Percentiles rank a stretch among this genome's conserved stretches.
These are phyloP conservation scores for Catagonus wagneri DNA, from an alignment of 2,113 vertebrate genomes.

Conservation along the genomic window DNA sequence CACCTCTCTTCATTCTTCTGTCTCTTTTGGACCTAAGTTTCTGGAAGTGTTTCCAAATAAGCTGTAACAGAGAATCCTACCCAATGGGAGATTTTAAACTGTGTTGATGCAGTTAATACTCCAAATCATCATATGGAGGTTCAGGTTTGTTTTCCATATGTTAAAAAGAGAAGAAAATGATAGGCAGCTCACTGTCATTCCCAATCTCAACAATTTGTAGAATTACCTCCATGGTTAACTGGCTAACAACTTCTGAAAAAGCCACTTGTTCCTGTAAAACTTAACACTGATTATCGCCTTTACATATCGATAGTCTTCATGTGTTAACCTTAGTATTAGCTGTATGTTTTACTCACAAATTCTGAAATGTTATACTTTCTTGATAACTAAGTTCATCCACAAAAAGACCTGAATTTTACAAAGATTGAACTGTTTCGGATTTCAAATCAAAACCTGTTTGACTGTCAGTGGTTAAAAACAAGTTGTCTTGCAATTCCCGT, in stretches of 20 bases:
- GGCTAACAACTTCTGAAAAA: background rate
- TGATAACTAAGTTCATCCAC: background rate
- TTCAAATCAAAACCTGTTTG: background rate
- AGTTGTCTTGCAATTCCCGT: background rate
- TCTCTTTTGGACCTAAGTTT: background rate
- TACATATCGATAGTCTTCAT: background rate
- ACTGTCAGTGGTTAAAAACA: slow-evolving; percentile 1
- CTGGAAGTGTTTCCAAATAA: background rate
- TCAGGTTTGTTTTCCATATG: background rate
- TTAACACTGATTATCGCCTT: background rate
- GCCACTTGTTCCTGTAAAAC: background rate
- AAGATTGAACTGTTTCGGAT: background rate
- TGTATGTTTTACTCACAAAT: background rate
- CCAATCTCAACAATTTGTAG: background rate
- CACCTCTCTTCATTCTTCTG: background rate
- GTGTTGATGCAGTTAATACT: background rate
- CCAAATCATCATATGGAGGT: background rate
- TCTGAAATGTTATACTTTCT: background rate
- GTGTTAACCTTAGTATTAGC: background rate
- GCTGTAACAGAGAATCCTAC: background rate
- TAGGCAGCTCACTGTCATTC: background rate
- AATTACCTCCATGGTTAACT: background rate
- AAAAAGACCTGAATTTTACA: background rate
- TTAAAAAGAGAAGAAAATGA: background rate
- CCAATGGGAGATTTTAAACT: background rate